phyloP scores from a whole-genome alignment of 2,888 invertebrate species.

The Petrophora chlorosata region DNA sequence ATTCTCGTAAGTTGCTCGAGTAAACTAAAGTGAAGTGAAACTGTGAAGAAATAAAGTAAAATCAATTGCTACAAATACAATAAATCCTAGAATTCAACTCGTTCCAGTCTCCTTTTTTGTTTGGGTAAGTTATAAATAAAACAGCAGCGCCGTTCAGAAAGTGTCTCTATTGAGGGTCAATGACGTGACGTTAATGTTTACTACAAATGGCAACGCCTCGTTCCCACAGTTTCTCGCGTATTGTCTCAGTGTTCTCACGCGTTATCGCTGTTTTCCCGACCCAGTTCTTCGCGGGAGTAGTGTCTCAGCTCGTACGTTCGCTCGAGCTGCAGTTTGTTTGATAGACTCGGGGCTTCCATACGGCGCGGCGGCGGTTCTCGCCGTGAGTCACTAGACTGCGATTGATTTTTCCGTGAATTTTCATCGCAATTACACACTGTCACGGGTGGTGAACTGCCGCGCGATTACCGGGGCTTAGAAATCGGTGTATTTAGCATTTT shows the following conservation, averaged over 20 bases:
- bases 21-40: conserved; percentile 30
- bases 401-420: conserved; percentile 55
- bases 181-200: conserved; percentile 81
- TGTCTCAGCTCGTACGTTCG: conserved; percentile 26
- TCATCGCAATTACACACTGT: conserved; percentile 37
- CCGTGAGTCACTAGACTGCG: conserved; percentile 54
- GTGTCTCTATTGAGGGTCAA: conserved; percentile 57
- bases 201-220: conserved; percentile 83
- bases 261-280: conserved; percentile 59
- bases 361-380: conserved; percentile 36
- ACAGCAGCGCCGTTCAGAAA: conserved; percentile 43
- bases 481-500: conserved; percentile 17
- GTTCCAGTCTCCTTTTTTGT: conserved; percentile 34
- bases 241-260: conserved; percentile 77
- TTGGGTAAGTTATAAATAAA: conserved; percentile 54
- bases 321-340: conserved; percentile 49
- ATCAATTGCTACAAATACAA: conserved; percentile 47
- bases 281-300: conserved; percentile 40
- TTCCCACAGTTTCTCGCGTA: conserved; percentile 80
- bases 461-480: conserved; percentile 21
- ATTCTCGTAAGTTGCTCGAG: neutral
- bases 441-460: conserved; percentile 30
- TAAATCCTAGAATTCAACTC: conserved; percentile 40
- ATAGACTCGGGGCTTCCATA: conserved; percentile 35
- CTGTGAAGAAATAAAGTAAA: conserved; percentile 56